Percentiles rank a stretch among this genome's conserved stretches.
Evolutionary conservation across 2,888 invertebrate species (phyloP).

Genomic region (Ophonus ardosiacus): DNA sequence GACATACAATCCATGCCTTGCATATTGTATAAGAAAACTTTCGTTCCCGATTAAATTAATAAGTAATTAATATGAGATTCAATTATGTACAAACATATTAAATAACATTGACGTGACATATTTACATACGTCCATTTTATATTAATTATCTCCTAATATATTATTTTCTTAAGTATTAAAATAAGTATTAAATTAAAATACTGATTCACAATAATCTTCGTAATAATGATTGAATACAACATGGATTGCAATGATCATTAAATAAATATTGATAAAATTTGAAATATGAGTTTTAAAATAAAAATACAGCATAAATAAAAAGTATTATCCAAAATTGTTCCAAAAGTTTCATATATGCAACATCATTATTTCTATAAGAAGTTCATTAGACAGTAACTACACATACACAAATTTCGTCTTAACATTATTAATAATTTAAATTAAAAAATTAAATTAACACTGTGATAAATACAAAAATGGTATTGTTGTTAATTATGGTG

Average conservation of each 20-base stretch:
- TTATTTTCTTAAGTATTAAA: not conserved
- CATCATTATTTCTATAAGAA: slow-evolving; percentile 48
- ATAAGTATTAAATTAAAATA: not conserved
- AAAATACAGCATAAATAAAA: slow-evolving; percentile 8
- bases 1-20: slow-evolving; percentile 8
- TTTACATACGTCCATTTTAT: no score
- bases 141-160: not conserved
- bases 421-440: slow-evolving; percentile 52
- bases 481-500: slow-evolving; percentile 56
- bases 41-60: not conserved
- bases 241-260: slow-evolving; percentile 13
- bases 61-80: not conserved
- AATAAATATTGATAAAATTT: slow-evolving; percentile 5
- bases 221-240: not conserved
- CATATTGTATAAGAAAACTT: not conserved
- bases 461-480: slow-evolving; percentile 57
- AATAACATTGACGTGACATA: not conserved
- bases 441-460: slow-evolving; percentile 50
- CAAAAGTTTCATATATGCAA: slow-evolving; percentile 43
- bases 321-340: slow-evolving; percentile 14
- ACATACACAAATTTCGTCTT: slow-evolving; percentile 54
- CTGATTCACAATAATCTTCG: not conserved
- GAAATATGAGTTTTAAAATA: not conserved
- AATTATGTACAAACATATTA: not conserved
- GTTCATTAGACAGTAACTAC: slow-evolving; percentile 51